Conservation (phyloP, 2,888 invertebrate genomes). For the Drosophila eohydei region DNA sequence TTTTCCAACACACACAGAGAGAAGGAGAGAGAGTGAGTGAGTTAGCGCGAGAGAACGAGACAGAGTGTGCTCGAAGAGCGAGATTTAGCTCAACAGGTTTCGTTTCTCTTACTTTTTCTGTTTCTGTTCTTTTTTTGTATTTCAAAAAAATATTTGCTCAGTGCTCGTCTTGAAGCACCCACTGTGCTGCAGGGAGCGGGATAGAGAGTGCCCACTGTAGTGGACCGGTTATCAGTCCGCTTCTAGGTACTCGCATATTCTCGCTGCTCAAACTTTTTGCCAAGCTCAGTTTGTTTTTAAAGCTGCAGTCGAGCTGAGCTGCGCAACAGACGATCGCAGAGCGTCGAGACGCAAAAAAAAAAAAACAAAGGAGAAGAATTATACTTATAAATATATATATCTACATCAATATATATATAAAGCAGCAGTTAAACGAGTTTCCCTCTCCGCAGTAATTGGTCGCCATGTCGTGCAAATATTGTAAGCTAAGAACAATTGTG, state of each 20-base stretch:
- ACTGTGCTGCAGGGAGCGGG: constrained; percentile 25
- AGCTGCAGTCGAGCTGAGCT: constrained; percentile 66
- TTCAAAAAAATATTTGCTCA: constrained; percentile 17
- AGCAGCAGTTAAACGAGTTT: constrained; percentile 34
- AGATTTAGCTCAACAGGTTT: constrained; percentile 31
- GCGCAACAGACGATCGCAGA: constrained; percentile 31
- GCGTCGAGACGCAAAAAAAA: constrained; percentile 10
- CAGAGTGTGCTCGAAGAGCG: constrained; percentile 2
- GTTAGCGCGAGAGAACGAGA: background rate
- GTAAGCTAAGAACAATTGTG: constrained; percentile 54
- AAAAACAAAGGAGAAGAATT: constrained; percentile 13
- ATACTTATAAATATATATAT: constrained; percentile 3
- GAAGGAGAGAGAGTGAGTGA: constrained; percentile 2
- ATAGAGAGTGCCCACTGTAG: background rate
- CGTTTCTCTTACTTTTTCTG: background rate
- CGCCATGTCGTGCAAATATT: constrained; percentile 64
- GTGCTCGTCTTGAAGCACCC: constrained; percentile 34
- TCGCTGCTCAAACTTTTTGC: constrained; percentile 44
- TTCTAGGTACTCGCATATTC: constrained; percentile 20
- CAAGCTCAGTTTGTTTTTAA: constrained; percentile 62
- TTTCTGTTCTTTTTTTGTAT: background rate
- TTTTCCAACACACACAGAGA: constrained; percentile 49
- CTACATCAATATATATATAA: constrained; percentile 1
- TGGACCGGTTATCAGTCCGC: constrained; percentile 48
- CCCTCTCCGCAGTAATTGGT: constrained; percentile 33